Evolutionary conservation across 2,113 vertebrate genomes (phyloP), one percentile per base, ranked within the genome.

Genomic region (Crotalus helleri): DNA sequence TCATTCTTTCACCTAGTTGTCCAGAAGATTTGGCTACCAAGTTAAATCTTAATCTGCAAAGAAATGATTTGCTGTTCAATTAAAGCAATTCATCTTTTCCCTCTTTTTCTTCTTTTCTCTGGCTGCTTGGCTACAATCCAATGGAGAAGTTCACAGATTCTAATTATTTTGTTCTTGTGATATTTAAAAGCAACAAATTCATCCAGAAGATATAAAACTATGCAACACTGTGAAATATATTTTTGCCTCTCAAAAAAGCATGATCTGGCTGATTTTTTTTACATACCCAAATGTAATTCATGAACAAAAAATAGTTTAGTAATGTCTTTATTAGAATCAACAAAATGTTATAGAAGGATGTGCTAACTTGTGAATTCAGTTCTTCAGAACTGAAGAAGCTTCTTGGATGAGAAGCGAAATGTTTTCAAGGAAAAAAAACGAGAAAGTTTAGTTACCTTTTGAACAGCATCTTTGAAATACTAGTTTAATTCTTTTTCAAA

Each of bases 181-280:
- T 96, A 96, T 96, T 98, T 98, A 98, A 98, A 98, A 97, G 98
- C 97, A 98, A 97, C 97, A 98, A 98, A 96, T 97, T 97, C 96
- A 97, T 97, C 97, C 95, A 93, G 96, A 98, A 97, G 97, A 97
- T 97, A 97, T 98, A 98, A 97, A 53, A 97, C 96, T 97, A 96
- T 96, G 97, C 96, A 95, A 95, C 95, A 96, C 96, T 96, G 97
- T 97, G 96, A 97, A 97, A 98, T 97, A 95, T 95, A 97, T 94
- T 96, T 95, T 97, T 96, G 94, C 94, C 96, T 97, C 96, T 97
- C 95, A 97, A 94, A 96, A 87, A 94, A 96, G 92, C 51, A 85
- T 87, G 92, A 93, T 59, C 95, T 93, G 91, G 64, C 61, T 12
- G 57, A 44, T 49, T 29, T 53, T 55, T 13, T n/a, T 12, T 10